phyloP scores from a whole-genome alignment of 1,140 invertebrate genomes.

The Aphelinus atriplicis region DNA sequence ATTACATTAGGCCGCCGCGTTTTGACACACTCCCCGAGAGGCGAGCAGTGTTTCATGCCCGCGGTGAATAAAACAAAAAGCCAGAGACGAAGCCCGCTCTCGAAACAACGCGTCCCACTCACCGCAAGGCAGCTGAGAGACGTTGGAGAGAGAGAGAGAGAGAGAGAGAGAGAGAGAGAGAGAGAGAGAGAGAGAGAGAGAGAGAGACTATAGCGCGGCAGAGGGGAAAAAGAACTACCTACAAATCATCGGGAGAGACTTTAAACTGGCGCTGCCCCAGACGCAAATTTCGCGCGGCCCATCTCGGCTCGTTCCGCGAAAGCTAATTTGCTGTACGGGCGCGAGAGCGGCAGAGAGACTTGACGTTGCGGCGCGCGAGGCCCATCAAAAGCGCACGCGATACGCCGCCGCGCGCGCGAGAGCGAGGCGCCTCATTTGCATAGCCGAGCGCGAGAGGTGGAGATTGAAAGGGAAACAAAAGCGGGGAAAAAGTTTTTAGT shows the following conservation, averaged over 20 bases:
- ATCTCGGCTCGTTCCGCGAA: constrained; percentile 15
- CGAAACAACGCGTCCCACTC: too few relatives aligned
- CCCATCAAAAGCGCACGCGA: constrained; percentile 6
- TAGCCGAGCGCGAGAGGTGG: too few relatives aligned
- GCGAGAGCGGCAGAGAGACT: neutral
- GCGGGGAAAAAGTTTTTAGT: neutral
- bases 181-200: neutral
- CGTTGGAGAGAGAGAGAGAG: neutral
- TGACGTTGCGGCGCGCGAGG: neutral
- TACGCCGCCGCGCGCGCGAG: constrained; percentile 1
- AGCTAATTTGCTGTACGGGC: constrained; percentile 14
- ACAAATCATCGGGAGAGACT: constrained; percentile 19
- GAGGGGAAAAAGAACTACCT: neutral
- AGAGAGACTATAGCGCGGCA: neutral
- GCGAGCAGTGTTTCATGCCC: neutral
- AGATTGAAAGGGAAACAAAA: neutral
- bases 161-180: constrained; percentile 1
- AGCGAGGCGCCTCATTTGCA: neutral
- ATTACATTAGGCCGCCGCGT: too few relatives aligned
- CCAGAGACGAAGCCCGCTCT: too few relatives aligned
- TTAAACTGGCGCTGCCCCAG: neutral
- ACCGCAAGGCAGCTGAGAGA: too few relatives aligned
- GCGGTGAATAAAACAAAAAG: too few relatives aligned
- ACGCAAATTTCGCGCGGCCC: neutral
- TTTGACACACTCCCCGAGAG: neutral